Evolutionary conservation across 2,113 vertebrate species (phyloP).

Genomic region (Phalacrocorax pelagicus): DNA sequence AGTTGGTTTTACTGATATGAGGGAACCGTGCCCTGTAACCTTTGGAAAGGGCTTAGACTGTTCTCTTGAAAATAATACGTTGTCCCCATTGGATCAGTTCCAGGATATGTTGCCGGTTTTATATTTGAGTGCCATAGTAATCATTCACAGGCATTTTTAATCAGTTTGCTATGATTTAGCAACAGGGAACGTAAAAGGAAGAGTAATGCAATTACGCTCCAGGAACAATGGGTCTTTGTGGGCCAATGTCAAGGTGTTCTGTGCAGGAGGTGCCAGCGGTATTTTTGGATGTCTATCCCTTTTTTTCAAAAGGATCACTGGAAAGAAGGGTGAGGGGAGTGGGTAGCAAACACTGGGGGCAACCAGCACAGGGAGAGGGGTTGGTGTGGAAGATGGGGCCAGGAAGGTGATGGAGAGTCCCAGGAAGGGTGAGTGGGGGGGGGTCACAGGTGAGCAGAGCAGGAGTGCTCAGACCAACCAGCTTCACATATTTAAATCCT

Average conservation of each 20-base stretch:
- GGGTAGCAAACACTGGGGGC: neutral
- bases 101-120: neutral
- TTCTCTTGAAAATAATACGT: neutral
- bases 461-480: neutral
- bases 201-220: neutral
- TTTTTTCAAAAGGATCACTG: neutral
- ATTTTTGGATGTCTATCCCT: neutral
- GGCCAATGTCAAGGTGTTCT: neutral
- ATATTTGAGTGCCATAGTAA: neutral
- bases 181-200: neutral
- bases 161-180: neutral
- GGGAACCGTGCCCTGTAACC: neutral
- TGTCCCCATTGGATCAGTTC: neutral
- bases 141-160: neutral
- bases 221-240: neutral
- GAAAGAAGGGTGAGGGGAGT: neutral
- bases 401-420: neutral
- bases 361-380: rapidly evolving
- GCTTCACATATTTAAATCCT: neutral
- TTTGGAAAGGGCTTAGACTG: neutral
- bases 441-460: neutral
- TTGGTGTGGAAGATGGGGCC: neutral
- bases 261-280: neutral
- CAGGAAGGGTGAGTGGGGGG: neutral
- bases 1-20: neutral